Conservation (phyloP, 2,113 vertebrate species). For the Percopsis transmontana region DNA sequence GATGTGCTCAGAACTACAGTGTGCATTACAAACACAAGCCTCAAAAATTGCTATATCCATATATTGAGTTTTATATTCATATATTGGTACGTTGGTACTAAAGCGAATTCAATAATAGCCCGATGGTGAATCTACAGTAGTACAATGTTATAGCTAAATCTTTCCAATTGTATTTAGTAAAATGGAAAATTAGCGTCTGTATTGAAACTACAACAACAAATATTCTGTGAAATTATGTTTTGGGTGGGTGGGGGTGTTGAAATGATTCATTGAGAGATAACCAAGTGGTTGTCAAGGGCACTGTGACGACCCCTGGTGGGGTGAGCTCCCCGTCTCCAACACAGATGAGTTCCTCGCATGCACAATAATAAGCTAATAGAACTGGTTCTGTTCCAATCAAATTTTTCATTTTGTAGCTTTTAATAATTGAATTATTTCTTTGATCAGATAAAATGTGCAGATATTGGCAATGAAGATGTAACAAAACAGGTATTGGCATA, state of each 20-base stretch:
- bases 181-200: neutral
- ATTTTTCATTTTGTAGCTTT: neutral
- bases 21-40: constrained; percentile 63
- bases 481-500: neutral
- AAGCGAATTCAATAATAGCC: neutral
- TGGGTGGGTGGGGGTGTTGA: constrained; percentile 6
- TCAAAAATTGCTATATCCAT: constrained; percentile 43
- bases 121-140: too few species aligned
- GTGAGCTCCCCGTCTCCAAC: constrained; percentile 19
- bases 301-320: constrained; percentile 75
- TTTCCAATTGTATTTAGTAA: neutral
- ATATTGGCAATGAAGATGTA: neutral
- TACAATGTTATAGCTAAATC: neutral
- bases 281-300: constrained; percentile 42
- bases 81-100: neutral
- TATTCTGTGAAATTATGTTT: neutral
- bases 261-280: constrained; percentile 35
- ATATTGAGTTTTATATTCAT: constrained; percentile 6
- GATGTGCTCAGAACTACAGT: constrained; percentile 68
- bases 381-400: neutral
- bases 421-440: neutral
- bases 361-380: neutral
- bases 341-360: neutral
- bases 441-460: neutral
- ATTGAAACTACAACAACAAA: constrained; percentile 19